Conservation (phyloP, 2,113 vertebrate species). For the Benitochromis conjunctus region DNA sequence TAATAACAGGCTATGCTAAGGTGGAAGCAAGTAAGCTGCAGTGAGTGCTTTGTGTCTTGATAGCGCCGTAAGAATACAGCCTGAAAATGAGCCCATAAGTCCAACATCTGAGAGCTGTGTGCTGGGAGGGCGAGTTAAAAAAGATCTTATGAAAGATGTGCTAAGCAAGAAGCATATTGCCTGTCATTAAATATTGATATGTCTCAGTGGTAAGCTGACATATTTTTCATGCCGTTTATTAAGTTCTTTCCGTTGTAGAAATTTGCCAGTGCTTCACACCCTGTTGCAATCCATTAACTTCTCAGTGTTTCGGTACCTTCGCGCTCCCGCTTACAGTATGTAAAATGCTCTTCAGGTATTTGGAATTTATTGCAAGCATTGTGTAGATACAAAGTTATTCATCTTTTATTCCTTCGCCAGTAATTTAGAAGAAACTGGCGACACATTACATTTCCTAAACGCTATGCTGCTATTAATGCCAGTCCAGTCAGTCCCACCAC, state of each 20-base stretch:
- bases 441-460: background rate
- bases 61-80: background rate
- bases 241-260: background rate
- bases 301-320: background rate
- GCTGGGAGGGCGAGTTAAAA: background rate
- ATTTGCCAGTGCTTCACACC: background rate
- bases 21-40: background rate
- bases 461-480: background rate
- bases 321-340: background rate
- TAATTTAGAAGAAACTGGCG: background rate
- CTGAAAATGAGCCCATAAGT: background rate
- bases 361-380: background rate
- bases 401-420: background rate
- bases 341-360: background rate
- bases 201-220: constrained; percentile 20
- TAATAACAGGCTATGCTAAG: background rate
- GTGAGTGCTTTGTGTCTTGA: background rate
- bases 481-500: background rate
- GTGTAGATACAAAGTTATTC: background rate
- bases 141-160: background rate
- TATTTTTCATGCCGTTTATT: constrained; percentile 37
- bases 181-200: constrained; percentile 27
- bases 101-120: background rate
- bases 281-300: constrained; percentile 6
- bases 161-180: background rate